A percentile compares a stretch with the other conserved stretches of the same genome.
These are phyloP conservation scores for Amphimedon queenslandica DNA, from an alignment of 37 sponge, comb jelly and placozoan species.

Conservation along the genomic window DNA sequence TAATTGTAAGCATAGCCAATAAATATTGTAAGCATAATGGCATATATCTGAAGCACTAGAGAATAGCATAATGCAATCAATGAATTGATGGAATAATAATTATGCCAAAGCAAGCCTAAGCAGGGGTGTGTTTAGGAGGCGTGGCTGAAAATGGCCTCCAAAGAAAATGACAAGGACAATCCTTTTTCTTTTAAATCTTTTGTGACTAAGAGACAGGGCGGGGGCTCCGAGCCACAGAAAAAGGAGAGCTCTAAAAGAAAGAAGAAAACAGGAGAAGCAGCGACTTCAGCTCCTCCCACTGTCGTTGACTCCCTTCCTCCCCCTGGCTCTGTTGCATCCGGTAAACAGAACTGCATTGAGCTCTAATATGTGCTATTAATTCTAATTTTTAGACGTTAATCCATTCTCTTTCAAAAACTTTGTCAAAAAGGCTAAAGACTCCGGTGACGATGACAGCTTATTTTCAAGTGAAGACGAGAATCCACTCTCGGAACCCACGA, in stretches of 20 bases:
- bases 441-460: not conserved
- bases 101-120: not conserved
- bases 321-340: not conserved
- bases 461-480: slow-evolving; percentile 12
- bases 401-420: slow-evolving; percentile 76
- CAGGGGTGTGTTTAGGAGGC: not conserved
- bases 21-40: too few relatives aligned
- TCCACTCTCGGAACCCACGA: not conserved
- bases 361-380: too few relatives aligned
- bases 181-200: slow-evolving; percentile 72
- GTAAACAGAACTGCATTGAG: too few relatives aligned
- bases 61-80: not conserved
- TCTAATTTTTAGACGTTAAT: slow-evolving; percentile 39
- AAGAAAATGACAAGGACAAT: slow-evolving; percentile 14
- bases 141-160: slow-evolving; percentile 9
- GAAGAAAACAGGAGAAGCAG: not conserved
- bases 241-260: not conserved
- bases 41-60: too few relatives aligned
- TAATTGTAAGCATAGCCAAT: too few relatives aligned
- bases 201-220: slow-evolving; percentile 16
- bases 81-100: not conserved
- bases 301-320: not conserved
- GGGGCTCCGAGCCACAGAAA: not conserved
- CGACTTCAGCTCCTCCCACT: not conserved
- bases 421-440: slow-evolving; percentile 42